Evolutionary conservation across 1,140 invertebrate species (phyloP), one percentile per base, ranked within the genome.

Genomic region (Pectinophora gossypiella): DNA sequence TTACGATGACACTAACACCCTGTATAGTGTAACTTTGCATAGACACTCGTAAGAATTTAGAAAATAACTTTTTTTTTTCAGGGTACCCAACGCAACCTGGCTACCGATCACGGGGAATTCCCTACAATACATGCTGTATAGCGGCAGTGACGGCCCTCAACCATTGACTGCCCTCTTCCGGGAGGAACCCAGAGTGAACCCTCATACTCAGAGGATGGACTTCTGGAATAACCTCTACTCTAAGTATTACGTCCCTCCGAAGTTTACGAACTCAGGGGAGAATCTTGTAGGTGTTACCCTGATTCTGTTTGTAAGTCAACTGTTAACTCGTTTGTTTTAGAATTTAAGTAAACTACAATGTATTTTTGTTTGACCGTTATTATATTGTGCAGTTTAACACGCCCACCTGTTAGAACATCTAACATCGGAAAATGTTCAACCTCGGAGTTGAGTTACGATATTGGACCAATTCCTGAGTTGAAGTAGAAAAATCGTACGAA

Each of bases 221-320:
- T 75, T 75, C 52, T 79, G 73, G 76, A 56, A 72, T 15, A 53
- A 54, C 7, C 47, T 75, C 4, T 71, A 69, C 23, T 16, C 42
- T 0, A 54, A 38, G 36, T 59, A 63, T 22, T 76, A 79, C 40
- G 20, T 48, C 13, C 47, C 64, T 12, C 76, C 76, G 1, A 46
- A 5, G 5, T 40, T 63, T 2, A 56, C 69, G 1, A 75, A 73
- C 0, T 64, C 74, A 18, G 64, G 64, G 1, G 19, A 10, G 0
- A 61, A 51, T 23, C 35, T 68, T 0, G 10, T 59, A 10, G 53
- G 54, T 44, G 36, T 40, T 1, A 9, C 36, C 2, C 2, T 40
- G 7, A 6, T 40, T 7, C 6, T 40, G 1, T 15, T 40, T 6
- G 15, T 40, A 1, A 2, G 36, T 18, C 36, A 40, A 15, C 1